Conservation (phyloP, 2,113 vertebrate genomes). For the Grantiella picta region DNA sequence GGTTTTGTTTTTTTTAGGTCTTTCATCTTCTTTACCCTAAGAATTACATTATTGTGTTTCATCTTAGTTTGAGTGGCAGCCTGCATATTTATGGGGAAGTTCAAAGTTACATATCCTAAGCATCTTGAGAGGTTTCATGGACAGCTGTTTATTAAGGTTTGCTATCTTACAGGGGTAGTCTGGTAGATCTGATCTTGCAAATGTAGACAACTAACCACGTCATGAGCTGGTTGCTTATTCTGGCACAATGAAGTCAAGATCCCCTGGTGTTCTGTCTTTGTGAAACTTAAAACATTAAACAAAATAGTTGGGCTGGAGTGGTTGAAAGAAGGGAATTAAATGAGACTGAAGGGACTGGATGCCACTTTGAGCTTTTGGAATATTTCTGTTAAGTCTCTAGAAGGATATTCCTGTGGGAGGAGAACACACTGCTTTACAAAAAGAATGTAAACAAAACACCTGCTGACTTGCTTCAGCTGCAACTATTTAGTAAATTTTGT, state of each 20-base stretch:
- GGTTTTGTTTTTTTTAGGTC: neutral
- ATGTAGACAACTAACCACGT: neutral
- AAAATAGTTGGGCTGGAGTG: neutral
- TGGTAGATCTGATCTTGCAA: neutral
- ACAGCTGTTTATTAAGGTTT: neutral
- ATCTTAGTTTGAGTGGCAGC: neutral
- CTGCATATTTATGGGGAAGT: neutral
- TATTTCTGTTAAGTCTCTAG: neutral
- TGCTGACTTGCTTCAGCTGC: neutral
- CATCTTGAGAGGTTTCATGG: neutral
- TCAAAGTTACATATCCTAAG: neutral
- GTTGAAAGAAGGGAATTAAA: neutral
- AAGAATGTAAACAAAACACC: accelerated
- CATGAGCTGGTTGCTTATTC: neutral
- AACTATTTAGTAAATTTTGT: neutral
- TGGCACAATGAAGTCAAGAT: neutral
- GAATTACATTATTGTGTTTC: neutral
- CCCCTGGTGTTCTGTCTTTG: neutral
- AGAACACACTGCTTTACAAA: neutral
- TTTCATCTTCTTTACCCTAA: neutral
- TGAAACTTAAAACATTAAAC: neutral
- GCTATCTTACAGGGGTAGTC: neutral
- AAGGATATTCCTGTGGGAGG: neutral
- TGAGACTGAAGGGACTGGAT: neutral
- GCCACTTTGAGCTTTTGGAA: neutral